phyloP scores from a whole-genome alignment of 2,113 vertebrate genomes.

The Hydrolagus affinis region DNA sequence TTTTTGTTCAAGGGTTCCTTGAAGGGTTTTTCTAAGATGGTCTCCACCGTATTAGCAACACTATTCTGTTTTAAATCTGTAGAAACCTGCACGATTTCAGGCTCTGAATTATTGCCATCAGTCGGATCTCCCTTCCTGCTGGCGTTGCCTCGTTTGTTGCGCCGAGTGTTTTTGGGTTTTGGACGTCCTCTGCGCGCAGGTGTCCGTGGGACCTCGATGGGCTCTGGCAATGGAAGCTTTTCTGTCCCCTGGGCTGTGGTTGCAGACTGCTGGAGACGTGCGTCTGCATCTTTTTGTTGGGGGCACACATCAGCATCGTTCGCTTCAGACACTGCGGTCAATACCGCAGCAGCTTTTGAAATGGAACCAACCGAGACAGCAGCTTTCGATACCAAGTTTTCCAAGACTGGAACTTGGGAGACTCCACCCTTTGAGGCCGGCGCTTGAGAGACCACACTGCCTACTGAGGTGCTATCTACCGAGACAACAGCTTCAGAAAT shows the following conservation, averaged over 20 bases:
- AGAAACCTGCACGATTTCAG: constrained; percentile 41
- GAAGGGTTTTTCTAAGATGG: constrained; percentile 38
- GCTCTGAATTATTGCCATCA: constrained; percentile 48
- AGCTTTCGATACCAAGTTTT: constrained; percentile 2
- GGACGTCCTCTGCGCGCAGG: constrained; percentile 70
- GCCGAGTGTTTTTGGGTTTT: constrained; percentile 65
- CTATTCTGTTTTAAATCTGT: constrained; percentile 43
- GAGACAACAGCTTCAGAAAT: constrained; percentile 10
- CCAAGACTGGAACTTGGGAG: not conserved
- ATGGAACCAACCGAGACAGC: not conserved
- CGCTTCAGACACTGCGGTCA: constrained; percentile 39
- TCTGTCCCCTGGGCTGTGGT: constrained; percentile 48
- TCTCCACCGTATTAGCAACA: not conserved
- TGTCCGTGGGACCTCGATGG: constrained; percentile 61
- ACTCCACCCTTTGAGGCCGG: not conserved
- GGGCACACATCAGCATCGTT: constrained; percentile 57
- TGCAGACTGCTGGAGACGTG: constrained; percentile 46
- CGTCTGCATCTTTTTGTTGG: constrained; percentile 57
- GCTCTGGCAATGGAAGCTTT: constrained; percentile 45
- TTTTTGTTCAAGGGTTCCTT: constrained; percentile 34
- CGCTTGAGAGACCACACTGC: not conserved
- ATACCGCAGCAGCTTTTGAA: not conserved
- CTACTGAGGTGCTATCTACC: not conserved
- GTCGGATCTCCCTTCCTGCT: constrained; percentile 53
- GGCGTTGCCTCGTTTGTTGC: constrained; percentile 57